phyloP scores from a whole-genome alignment of 2,797 vertebrate genomes.

The Phataginus tetradactyla region DNA sequence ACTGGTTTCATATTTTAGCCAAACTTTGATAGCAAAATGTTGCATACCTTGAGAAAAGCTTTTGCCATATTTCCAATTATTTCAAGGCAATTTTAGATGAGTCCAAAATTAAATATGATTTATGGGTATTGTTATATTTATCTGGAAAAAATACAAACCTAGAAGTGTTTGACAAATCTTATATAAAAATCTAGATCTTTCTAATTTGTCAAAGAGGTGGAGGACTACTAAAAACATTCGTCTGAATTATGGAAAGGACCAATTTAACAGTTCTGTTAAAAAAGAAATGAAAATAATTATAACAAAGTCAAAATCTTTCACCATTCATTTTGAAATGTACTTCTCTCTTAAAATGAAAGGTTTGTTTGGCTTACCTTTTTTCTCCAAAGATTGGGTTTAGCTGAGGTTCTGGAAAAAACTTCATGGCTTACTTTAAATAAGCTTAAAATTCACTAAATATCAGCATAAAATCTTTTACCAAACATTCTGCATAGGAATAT shows the following conservation, averaged over 20 bases:
- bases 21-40: background rate
- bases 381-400: background rate
- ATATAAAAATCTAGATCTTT: background rate
- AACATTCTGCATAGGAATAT: background rate
- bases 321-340: background rate
- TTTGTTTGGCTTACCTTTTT: background rate
- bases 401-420: background rate
- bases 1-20: conserved; percentile 5
- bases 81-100: conserved; percentile 35
- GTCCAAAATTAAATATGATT: conserved; percentile 15
- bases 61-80: background rate
- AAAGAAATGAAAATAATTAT: background rate
- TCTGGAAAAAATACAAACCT: background rate
- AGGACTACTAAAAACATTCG: background rate
- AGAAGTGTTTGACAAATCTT: background rate
- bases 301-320: conserved; percentile 37
- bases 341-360: background rate
- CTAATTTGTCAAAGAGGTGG: background rate
- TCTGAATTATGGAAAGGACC: background rate
- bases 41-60: background rate
- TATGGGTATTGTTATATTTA: background rate
- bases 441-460: conserved; percentile 49
- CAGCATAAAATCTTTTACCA: conserved; percentile 40
- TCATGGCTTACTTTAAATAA: conserved; percentile 32
- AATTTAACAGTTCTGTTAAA: background rate